Evolutionary conservation across 2,888 invertebrate species (phyloP).

Genomic region (Drosophila nigricruria): DNA sequence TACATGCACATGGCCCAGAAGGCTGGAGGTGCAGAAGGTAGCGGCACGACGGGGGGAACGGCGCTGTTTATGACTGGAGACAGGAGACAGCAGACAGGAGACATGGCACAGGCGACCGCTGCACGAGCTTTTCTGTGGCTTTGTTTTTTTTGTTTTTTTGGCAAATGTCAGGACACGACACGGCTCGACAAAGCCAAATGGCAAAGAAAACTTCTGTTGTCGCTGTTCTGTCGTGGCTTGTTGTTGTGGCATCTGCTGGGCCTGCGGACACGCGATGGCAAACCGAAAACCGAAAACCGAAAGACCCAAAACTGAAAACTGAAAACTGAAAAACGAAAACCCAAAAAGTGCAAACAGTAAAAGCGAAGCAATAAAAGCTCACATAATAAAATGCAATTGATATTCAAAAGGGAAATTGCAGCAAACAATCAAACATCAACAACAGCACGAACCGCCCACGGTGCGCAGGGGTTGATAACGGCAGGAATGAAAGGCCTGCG

Average conservation of each 20-base stretch:
- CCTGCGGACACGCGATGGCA: slow-evolving; percentile 62
- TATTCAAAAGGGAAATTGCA: slow-evolving; percentile 80
- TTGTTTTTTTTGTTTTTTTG: slow-evolving; percentile 50
- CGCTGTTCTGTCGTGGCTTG: slow-evolving; percentile 18
- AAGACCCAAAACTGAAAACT: neutral
- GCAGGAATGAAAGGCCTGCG: slow-evolving; percentile 39
- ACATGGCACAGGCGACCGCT: slow-evolving; percentile 46
- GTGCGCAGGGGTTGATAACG: slow-evolving; percentile 25
- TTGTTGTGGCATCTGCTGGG: slow-evolving; percentile 53
- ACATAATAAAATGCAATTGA: slow-evolving; percentile 75
- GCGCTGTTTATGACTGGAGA: slow-evolving; percentile 71
- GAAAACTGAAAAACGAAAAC: neutral
- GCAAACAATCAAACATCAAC: slow-evolving; percentile 46
- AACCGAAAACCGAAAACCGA: slow-evolving; percentile 14
- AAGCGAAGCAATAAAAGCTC: slow-evolving; percentile 51
- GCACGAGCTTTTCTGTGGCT: slow-evolving; percentile 57
- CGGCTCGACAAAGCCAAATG: slow-evolving; percentile 59
- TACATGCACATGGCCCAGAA: slow-evolving; percentile 76
- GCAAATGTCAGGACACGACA: slow-evolving; percentile 73
- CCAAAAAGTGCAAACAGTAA: neutral
- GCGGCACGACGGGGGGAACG: slow-evolving; percentile 1
- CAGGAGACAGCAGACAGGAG: slow-evolving; percentile 52
- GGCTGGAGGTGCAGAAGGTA: slow-evolving; percentile 26
- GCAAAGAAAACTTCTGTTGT: slow-evolving; percentile 54
- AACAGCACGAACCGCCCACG: slow-evolving; percentile 1